Conservation (phyloP, 1,140 invertebrate species). For the Calosoma granatense region DNA sequence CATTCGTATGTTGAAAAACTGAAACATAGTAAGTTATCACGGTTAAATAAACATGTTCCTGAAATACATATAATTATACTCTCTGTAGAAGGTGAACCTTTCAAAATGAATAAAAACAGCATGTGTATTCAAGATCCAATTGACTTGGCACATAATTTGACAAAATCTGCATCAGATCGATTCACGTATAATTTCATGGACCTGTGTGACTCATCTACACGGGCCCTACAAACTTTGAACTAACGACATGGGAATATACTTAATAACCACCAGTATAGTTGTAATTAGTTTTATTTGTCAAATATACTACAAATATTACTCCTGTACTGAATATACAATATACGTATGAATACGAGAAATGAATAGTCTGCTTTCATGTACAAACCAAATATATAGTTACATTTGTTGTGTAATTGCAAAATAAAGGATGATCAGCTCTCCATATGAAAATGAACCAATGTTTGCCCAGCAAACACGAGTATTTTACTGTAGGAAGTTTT, state of each 20-base stretch:
- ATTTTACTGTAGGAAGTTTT: neutral
- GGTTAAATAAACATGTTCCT: neutral
- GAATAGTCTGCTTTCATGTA: neutral
- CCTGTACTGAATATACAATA: neutral
- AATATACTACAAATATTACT: neutral
- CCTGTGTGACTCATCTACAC: neutral
- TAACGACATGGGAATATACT: neutral
- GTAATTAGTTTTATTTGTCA: neutral
- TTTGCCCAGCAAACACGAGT: neutral
- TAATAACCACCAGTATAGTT: neutral
- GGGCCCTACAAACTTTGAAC: neutral
- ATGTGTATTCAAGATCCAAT: constrained; percentile 1
- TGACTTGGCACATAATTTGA: neutral
- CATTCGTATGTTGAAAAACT: neutral
- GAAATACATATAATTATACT: neutral
- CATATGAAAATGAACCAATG: neutral
- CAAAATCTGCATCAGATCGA: neutral
- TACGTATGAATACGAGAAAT: neutral
- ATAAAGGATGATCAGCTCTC: no score
- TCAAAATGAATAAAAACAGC: neutral
- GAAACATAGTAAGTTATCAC: neutral
- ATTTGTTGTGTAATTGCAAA: no score
- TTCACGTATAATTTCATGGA: neutral
- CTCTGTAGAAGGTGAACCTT: neutral
- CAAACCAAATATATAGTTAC: neutral